Evolutionary conservation across 2,797 vertebrate genomes (phyloP).

Genomic region (Heliangelus exortis): DNA sequence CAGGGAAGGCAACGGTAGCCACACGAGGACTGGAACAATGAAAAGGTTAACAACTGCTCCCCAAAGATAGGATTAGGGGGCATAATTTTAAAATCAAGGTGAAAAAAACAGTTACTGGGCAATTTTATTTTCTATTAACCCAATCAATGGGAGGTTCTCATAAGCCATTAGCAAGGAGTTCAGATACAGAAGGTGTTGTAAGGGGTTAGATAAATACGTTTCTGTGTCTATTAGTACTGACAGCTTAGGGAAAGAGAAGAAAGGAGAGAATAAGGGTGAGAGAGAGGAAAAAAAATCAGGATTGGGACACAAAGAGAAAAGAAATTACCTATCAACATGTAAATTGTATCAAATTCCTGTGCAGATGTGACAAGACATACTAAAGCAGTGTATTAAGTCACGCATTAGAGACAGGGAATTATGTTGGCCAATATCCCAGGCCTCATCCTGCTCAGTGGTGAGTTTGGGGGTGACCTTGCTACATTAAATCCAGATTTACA

Average conservation of each 20-base stretch:
- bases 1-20: background rate
- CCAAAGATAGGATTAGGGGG: background rate
- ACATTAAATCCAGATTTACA: background rate
- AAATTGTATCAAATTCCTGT: background rate
- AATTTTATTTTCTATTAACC: constrained; percentile 90
- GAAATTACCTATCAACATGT: background rate
- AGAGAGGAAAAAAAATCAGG: constrained; percentile 23
- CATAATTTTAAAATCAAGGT: constrained; percentile 69
- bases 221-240: constrained; percentile 77
- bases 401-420: background rate
- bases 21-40: background rate
- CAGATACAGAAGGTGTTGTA: constrained; percentile 67
- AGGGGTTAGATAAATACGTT: constrained; percentile 80
- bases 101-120: constrained; percentile 84
- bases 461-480: background rate
- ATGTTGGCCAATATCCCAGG: background rate
- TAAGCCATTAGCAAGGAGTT: constrained; percentile 83
- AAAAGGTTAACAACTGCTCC: constrained; percentile 33
- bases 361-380: background rate
- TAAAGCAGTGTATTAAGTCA: background rate
- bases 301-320: constrained; percentile 3
- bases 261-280: background rate
- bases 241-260: constrained; percentile 48
- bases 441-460: background rate
- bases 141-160: constrained; percentile 86